Conservation (phyloP, 2,888 invertebrate species). For the Pterostichus niger region DNA sequence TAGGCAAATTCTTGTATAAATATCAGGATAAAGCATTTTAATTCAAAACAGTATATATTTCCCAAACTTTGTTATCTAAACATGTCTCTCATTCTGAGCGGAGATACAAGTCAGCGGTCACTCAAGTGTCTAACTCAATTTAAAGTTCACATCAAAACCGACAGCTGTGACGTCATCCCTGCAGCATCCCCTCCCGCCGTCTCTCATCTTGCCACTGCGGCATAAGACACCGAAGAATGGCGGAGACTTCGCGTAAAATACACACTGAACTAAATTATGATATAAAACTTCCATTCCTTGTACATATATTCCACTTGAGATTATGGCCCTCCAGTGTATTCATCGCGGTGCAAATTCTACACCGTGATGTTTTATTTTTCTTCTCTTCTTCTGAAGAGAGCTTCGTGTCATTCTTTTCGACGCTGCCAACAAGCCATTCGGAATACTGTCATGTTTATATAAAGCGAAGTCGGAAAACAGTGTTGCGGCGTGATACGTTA, state of each 20-base stretch:
- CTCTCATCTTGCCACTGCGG: no score
- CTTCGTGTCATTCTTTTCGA: slow-evolving; percentile 17
- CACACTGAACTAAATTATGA: slow-evolving; percentile 59
- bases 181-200: no score
- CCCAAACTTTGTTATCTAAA: slow-evolving; percentile 36
- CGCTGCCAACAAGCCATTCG: not conserved
- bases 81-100: slow-evolving; percentile 21
- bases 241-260: slow-evolving; percentile 45
- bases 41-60: not conserved
- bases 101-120: slow-evolving; percentile 45
- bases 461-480: not conserved
- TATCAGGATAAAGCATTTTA: no score
- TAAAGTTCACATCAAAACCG: slow-evolving; percentile 54
- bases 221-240: slow-evolving; percentile 15
- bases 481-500: no score
- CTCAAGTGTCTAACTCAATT: slow-evolving; percentile 51
- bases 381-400: not conserved
- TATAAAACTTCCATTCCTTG: slow-evolving; percentile 64
- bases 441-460: slow-evolving; percentile 23
- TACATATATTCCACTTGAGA: slow-evolving; percentile 65
- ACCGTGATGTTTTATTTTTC: slow-evolving; percentile 32
- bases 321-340: slow-evolving; percentile 60
- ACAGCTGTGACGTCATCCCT: slow-evolving; percentile 47
- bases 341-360: slow-evolving; percentile 48
- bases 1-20: no score